A percentile compares a stretch with the other conserved stretches of the same genome.
Evolutionary conservation across 2,797 vertebrate genomes (phyloP).

Genomic region (Notamacropus eugenii): DNA sequence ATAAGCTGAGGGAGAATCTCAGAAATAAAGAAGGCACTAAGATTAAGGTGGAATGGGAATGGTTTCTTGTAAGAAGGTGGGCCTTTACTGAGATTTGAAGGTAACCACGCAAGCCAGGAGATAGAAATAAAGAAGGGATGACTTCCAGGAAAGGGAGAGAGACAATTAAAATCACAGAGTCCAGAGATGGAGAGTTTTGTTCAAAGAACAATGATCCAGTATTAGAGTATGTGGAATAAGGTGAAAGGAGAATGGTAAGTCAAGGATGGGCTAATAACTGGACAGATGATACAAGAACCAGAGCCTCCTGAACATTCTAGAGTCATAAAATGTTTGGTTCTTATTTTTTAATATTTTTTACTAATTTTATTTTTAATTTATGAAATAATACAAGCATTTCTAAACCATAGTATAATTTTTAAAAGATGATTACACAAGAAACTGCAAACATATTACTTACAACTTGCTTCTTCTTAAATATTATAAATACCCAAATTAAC

Average conservation of each 20-base stretch:
- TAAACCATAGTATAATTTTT: background rate
- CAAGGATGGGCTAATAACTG: background rate
- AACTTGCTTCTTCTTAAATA: background rate
- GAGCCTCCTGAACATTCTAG: background rate
- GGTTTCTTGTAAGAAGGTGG: background rate
- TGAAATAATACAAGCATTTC: background rate
- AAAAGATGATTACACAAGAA: background rate
- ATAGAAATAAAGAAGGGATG: background rate
- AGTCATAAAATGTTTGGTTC: background rate
- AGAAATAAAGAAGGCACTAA: background rate
- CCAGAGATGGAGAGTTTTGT: background rate
- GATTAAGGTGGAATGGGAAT: background rate
- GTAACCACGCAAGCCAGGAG: background rate
- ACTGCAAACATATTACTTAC: background rate
- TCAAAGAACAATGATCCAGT: background rate
- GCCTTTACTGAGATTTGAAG: background rate
- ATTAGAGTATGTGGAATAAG: background rate
- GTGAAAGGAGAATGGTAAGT: background rate
- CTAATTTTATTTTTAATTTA: background rate
- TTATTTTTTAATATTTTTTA: background rate
- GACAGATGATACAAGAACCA: background rate
- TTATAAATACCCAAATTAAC: background rate
- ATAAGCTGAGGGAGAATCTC: background rate
- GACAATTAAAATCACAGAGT: background rate
- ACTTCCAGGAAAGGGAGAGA: background rate